These are phyloP conservation scores for Scaptomyza hsui DNA, from an alignment of 1,140 invertebrate species.

Conservation along the genomic window DNA sequence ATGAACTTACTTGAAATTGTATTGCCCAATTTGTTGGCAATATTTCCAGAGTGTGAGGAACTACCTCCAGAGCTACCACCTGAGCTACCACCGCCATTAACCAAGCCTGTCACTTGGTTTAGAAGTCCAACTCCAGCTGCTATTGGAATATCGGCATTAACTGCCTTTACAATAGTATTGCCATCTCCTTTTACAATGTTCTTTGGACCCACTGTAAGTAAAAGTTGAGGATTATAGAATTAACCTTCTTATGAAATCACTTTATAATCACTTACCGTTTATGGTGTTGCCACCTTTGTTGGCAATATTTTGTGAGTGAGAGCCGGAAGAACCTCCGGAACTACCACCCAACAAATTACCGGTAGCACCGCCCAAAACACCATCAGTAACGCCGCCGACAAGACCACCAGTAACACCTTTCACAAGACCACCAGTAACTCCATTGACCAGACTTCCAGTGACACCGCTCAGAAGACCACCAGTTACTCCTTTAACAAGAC, in stretches of 20 bases:
- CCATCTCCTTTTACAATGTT: not conserved
- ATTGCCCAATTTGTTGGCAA: too few species aligned
- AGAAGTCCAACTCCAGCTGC: not conserved
- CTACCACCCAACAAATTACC: too few species aligned
- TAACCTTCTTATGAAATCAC: too few species aligned
- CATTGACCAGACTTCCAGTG: too few species aligned
- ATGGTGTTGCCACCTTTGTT: slow-evolving; percentile 5
- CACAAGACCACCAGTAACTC: not conserved
- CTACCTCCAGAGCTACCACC: not conserved
- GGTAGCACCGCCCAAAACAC: too few species aligned
- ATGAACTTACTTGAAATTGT: too few species aligned
- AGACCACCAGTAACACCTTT: too few species aligned
- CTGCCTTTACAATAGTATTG: not conserved
- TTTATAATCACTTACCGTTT: not conserved
- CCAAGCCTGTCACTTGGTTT: not conserved
- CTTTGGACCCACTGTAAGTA: not conserved
- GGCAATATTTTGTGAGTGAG: not conserved
- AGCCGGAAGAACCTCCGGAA: too few species aligned
- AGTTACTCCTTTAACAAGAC: too few species aligned
- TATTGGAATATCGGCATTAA: not conserved
- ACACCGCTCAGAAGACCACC: too few species aligned
- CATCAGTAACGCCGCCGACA: too few species aligned
- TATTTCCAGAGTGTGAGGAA: not conserved
- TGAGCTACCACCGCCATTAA: not conserved
- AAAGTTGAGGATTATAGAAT: too few species aligned